Percentiles rank a stretch among this genome's conserved stretches.
These are phyloP conservation scores for Magallana angulata DNA, from an alignment of 1,140 invertebrate species.

Conservation along the genomic window DNA sequence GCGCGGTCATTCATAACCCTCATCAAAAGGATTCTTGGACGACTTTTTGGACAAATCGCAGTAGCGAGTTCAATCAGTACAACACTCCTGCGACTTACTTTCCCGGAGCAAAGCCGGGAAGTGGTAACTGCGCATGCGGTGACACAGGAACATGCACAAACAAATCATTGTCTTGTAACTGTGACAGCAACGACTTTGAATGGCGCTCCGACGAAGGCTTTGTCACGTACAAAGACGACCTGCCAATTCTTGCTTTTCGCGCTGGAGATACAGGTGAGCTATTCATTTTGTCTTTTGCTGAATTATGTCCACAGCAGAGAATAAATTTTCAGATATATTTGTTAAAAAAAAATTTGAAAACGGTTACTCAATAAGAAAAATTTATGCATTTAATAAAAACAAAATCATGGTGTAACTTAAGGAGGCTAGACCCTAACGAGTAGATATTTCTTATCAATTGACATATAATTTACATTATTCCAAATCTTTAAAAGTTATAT, in stretches of 20 bases:
- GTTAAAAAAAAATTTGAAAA: no score
- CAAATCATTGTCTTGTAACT: slow-evolving; percentile 63
- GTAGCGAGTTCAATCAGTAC: slow-evolving; percentile 1
- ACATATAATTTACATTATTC: no score
- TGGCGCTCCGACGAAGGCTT: slow-evolving; percentile 69
- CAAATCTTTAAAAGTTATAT: no score
- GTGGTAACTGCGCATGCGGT: slow-evolving; percentile 68
- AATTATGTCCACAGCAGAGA: no score
- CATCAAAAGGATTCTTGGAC: slow-evolving; percentile 57
- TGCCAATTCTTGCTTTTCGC: slow-evolving; percentile 69
- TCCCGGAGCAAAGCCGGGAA: slow-evolving; percentile 65
- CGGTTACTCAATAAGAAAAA: no score
- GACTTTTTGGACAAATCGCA: slow-evolving; percentile 70
- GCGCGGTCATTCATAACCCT: slow-evolving; percentile 68
- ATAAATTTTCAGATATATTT: no score
- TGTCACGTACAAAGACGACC: slow-evolving; percentile 68
- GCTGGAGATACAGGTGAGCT: slow-evolving; percentile 74
- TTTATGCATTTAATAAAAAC: no score
- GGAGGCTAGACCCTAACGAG: no score
- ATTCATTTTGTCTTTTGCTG: no score
- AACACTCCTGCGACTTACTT: slow-evolving; percentile 64
- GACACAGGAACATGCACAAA: slow-evolving; percentile 60
- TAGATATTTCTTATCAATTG: no score
- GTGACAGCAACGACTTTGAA: slow-evolving; percentile 69
- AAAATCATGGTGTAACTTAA: no score